Evolutionary conservation across 1,140 invertebrate species (phyloP), one percentile per base, ranked within the genome.

Genomic region (Agrilus planipennis): DNA sequence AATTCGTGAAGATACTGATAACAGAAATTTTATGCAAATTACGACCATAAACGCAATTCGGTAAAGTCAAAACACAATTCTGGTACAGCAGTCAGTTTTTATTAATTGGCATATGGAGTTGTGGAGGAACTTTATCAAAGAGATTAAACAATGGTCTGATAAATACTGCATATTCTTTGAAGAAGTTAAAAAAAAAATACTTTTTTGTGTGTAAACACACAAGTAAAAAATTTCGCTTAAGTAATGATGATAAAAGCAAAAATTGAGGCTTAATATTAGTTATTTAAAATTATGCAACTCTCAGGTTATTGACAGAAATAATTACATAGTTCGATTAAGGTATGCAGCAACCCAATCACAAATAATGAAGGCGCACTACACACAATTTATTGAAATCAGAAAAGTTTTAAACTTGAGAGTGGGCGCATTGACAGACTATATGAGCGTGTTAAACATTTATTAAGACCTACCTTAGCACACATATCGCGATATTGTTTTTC

Each of bases 401-500:
- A 15, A 19, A 9, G 18, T 35, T 5, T 21, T 9, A 27, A 27
- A 14, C 16, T 17, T 35, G 7, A 19, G 19, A 9, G 42, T 50
- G 50, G 50, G 46, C 47, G 43, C 45, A 50, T 50, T 52, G 46
- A 43, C 48, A 47, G 47, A 50, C 48, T 31, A 34, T 17, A 12
- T 39, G 27, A 41, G 7, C n/a, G n/a, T 29, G 9, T 14, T 15
- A 14, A 28, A 36, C 42, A 39, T 29, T 27, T 9, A 36, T 28
- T 39, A 39, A 14, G 20, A 53, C 50, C 37, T 70, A 82, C 79
- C 77, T 82, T 74, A 23, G 73, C 68, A 59, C 77, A 80, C 65
- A 79, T 73, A 43, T 68, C 70, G 44, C 73, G 74, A 59, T 79
- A 81, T 50, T 79, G 71, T 50, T 75, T 71, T 54, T 85, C 81